phyloP scores from a whole-genome alignment of 2,888 invertebrate genomes.

The Marasmarcha lunaedactyla region DNA sequence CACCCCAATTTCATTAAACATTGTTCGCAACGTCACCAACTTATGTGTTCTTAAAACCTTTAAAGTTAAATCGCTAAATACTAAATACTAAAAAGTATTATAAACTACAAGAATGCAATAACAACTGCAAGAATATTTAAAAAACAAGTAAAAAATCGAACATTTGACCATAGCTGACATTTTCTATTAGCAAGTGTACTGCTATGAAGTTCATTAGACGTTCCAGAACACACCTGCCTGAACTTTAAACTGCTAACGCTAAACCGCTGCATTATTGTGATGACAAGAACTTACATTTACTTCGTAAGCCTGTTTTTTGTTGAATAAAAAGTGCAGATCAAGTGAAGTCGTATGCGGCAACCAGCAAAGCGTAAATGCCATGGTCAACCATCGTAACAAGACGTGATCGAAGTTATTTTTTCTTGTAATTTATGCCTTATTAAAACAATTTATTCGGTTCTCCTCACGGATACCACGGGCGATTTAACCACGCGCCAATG shows the following conservation, averaged over 20 bases:
- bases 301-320: neutral
- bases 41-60: too few relatives aligned
- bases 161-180: too few relatives aligned
- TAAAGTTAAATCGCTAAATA: too few relatives aligned
- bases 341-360: constrained; percentile 35
- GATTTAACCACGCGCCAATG: constrained; percentile 30
- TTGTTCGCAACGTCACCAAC: too few relatives aligned
- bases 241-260: neutral
- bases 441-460: constrained; percentile 60
- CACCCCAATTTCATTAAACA: too few relatives aligned
- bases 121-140: too few relatives aligned
- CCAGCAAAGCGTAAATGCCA: constrained; percentile 66
- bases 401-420: constrained; percentile 44
- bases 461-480: constrained; percentile 48
- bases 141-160: too few relatives aligned
- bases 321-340: constrained; percentile 47
- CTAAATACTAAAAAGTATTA: too few relatives aligned
- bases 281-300: neutral
- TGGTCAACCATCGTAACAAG: constrained; percentile 61
- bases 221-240: constrained; percentile 4
- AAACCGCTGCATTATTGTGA: constrained; percentile 4
- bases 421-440: constrained; percentile 53
- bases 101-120: too few relatives aligned
- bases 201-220: neutral
- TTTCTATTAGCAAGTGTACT: too few relatives aligned